These are phyloP conservation scores for Aphidius gifuensis DNA, from an alignment of 1,140 invertebrate genomes.

Conservation along the genomic window DNA sequence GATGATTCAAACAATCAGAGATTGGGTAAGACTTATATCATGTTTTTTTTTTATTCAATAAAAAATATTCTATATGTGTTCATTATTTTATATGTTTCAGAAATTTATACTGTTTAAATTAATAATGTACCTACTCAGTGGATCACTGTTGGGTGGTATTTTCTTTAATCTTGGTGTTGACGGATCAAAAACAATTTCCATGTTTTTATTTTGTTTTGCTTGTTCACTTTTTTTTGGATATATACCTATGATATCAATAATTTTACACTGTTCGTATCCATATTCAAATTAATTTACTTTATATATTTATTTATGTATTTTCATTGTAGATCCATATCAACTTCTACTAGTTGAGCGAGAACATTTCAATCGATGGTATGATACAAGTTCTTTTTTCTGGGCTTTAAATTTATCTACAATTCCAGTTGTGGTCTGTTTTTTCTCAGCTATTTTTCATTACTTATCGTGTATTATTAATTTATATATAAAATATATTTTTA, in stretches of 20 bases:
- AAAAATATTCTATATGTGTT: neutral
- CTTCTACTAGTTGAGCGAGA: slow-evolving; percentile 83
- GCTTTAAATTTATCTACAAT: slow-evolving; percentile 76
- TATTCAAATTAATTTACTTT: slow-evolving; percentile 14
- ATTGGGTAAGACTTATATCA: slow-evolving; percentile 4
- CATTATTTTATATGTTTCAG: too few relatives aligned
- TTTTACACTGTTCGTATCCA: slow-evolving; percentile 69
- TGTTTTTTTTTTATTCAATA: neutral
- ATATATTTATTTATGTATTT: slow-evolving; percentile 1
- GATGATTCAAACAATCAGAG: slow-evolving; percentile 8
- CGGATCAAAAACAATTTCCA: slow-evolving; percentile 75
- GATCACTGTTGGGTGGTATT: slow-evolving; percentile 66
- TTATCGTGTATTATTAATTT: too few relatives aligned
- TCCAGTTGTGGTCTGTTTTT: slow-evolving; percentile 65
- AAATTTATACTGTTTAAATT: slow-evolving; percentile 67
- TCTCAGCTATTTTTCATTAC: too few relatives aligned
- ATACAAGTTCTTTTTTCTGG: slow-evolving; percentile 82
- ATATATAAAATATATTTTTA: too few relatives aligned
- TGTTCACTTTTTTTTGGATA: slow-evolving; percentile 75
- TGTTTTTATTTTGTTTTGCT: slow-evolving; percentile 78
- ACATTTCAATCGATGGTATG: slow-evolving; percentile 93
- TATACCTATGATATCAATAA: slow-evolving; percentile 74
- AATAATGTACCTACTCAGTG: slow-evolving; percentile 68
- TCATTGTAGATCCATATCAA: slow-evolving; percentile 58
- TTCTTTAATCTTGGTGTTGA: slow-evolving; percentile 63